Conservation (phyloP, 2,113 vertebrate species). For the Apaloderma vittatum region DNA sequence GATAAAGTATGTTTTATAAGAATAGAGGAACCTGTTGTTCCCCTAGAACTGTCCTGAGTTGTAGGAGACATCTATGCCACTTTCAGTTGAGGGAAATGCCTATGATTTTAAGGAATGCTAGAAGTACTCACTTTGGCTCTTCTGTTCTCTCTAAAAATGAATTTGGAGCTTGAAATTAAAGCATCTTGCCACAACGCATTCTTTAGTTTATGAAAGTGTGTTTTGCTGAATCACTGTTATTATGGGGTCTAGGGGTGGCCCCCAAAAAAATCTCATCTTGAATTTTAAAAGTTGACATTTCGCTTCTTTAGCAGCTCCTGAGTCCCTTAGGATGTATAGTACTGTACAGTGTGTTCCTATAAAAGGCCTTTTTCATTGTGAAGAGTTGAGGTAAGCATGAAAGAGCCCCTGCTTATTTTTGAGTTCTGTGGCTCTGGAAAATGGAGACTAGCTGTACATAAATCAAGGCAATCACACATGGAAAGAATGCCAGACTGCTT, state of each 20-base stretch:
- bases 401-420: neutral
- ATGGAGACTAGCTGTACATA: neutral
- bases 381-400: neutral
- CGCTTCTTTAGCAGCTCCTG: neutral
- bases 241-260: neutral
- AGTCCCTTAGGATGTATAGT: neutral
- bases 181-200: neutral
- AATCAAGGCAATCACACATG: neutral
- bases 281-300: constrained; percentile 15
- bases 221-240: constrained; percentile 25
- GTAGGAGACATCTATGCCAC: neutral
- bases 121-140: neutral
- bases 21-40: neutral
- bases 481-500: neutral
- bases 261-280: neutral
- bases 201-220: constrained; percentile 12
- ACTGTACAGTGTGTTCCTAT: neutral
- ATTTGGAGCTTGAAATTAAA: neutral
- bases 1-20: neutral
- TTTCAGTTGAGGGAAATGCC: neutral
- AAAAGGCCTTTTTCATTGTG: constrained; percentile 20
- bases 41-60: neutral
- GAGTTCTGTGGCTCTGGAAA: neutral
- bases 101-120: constrained; percentile 17
- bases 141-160: neutral